A percentile compares a stretch with the other conserved stretches of the same genome.
phyloP scores from a whole-genome alignment of 92 coral and sea anemone species.

The Actinernus sp. region DNA sequence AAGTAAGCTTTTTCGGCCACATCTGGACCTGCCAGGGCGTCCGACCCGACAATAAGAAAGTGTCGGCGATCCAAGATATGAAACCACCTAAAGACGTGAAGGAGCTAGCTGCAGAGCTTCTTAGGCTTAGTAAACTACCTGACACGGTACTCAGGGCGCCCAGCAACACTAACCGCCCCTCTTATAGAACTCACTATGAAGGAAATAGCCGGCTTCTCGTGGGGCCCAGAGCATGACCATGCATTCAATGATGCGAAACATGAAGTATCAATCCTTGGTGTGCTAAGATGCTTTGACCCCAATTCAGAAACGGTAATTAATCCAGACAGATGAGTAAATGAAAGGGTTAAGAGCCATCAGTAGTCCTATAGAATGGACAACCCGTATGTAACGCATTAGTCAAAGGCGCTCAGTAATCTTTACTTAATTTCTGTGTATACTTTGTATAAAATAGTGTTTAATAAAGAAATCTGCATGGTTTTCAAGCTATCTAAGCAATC shows the following conservation, averaged over 20 bases:
- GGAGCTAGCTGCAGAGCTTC: conserved; percentile 25
- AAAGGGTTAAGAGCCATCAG: conserved; percentile 29
- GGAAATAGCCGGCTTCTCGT: conserved; percentile 13
- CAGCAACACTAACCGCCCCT: conserved; percentile 32
- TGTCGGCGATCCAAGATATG: conserved; percentile 31
- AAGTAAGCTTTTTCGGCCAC: conserved; percentile 37
- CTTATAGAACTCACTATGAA: conserved; percentile 41
- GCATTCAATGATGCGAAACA: conserved; percentile 31
- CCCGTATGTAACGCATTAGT: conserved; percentile 34
- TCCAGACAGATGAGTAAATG: conserved; percentile 46
- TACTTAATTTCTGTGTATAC: too few relatives aligned
- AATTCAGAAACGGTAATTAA: conserved; percentile 27
- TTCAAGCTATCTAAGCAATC: too few relatives aligned
- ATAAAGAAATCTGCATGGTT: too few relatives aligned
- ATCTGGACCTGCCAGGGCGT: conserved; percentile 26
- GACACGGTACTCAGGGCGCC: conserved; percentile 32
- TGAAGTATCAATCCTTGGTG: conserved; percentile 37
- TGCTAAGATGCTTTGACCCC: conserved; percentile 51
- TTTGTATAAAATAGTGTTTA: too few relatives aligned
- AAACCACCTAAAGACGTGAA: background rate
- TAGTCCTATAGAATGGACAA: conserved; percentile 25
- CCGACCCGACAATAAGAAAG: conserved; percentile 35
- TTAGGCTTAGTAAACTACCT: conserved; percentile 28
- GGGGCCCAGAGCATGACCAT: conserved; percentile 55
- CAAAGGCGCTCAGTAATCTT: too few relatives aligned